Percentiles rank a stretch among this genome's conserved stretches.
These are phyloP conservation scores for Bettongia penicillata DNA, from an alignment of 2,113 vertebrate genomes.

Conservation along the genomic window DNA sequence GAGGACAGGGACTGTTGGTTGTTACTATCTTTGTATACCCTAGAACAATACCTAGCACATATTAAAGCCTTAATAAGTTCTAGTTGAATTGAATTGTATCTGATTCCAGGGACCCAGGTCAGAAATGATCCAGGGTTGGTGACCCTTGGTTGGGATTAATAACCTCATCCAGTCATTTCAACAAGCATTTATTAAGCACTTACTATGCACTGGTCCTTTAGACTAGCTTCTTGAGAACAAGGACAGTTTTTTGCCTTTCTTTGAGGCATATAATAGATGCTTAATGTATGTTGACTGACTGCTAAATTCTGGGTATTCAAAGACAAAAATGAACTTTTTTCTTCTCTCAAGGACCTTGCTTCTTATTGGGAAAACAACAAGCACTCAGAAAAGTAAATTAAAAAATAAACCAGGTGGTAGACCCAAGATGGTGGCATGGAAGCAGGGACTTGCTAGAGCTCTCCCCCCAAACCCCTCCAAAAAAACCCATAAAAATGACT, in stretches of 20 bases:
- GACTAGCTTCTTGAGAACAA: neutral
- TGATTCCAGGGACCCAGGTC: neutral
- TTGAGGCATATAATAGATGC: neutral
- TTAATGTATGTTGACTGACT: neutral
- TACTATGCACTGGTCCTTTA: neutral
- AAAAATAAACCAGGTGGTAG: no score
- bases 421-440: no score
- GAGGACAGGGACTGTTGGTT: neutral
- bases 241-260: neutral
- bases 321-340: neutral
- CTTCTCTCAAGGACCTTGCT: neutral
- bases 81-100: neutral
- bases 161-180: neutral
- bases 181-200: neutral
- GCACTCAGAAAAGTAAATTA: neutral
- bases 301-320: neutral
- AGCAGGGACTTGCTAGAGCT: no score
- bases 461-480: no score
- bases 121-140: neutral
- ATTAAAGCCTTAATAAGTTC: neutral
- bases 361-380: neutral
- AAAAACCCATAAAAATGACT: no score
- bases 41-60: neutral
- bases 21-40: neutral
- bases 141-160: neutral